phyloP scores from a whole-genome alignment of 2,888 invertebrate species.

The Campopleginae sp. region DNA sequence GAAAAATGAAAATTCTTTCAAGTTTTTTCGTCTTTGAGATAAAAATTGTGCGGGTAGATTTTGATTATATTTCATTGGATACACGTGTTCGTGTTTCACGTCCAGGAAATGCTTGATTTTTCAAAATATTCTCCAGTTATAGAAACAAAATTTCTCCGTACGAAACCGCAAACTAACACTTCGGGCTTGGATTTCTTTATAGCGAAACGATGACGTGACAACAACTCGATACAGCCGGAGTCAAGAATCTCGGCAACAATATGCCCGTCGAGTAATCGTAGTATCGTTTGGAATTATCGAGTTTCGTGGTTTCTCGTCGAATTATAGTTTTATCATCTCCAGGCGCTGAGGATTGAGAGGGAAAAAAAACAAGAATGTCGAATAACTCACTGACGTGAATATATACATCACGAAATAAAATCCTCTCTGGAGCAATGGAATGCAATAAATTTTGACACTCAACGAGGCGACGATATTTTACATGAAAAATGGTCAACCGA shows the following conservation, averaged over 20 bases:
- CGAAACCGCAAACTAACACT: neutral
- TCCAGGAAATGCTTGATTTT: neutral
- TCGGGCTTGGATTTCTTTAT: neutral
- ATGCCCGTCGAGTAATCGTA: conserved; percentile 8
- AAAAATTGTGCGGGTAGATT: neutral
- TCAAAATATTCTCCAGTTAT: neutral
- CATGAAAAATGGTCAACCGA: neutral
- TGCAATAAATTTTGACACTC: neutral
- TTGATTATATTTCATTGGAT: neutral
- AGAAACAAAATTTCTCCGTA: neutral
- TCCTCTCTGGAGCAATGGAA: neutral
- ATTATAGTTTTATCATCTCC: conserved; percentile 43
- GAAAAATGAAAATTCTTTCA: too few species aligned
- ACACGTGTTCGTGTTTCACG: neutral
- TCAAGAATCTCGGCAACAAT: conserved; percentile 13
- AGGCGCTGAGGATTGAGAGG: neutral
- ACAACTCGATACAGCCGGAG: conserved; percentile 33
- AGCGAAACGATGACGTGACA: conserved; percentile 30
- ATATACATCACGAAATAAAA: conserved; percentile 29
- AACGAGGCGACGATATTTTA: neutral
- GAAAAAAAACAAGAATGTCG: conserved; percentile 7
- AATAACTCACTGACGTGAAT: conserved; percentile 53
- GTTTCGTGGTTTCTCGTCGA: conserved; percentile 34
- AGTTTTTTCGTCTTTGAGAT: neutral
- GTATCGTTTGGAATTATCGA: conserved; percentile 39